Evolutionary conservation across 1,140 invertebrate genomes (phyloP).

Genomic region (Pteromalus puparum): DNA sequence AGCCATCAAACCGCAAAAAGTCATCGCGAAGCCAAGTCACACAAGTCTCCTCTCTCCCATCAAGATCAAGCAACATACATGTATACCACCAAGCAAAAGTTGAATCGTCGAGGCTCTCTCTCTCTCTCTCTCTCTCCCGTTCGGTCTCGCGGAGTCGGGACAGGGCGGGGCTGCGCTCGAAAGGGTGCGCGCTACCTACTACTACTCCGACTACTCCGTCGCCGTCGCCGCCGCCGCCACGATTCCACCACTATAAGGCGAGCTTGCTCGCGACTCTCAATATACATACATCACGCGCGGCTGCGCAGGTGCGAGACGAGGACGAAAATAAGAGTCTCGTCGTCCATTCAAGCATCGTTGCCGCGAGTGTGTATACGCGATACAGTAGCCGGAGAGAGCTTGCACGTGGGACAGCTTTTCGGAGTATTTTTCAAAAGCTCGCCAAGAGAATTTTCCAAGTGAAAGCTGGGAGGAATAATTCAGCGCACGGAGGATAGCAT

Average conservation of each 20-base stretch:
- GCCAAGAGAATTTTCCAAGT: not conserved
- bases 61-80: too few relatives aligned
- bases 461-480: not conserved
- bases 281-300: not conserved
- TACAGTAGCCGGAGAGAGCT: not conserved
- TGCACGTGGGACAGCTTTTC: too few relatives aligned
- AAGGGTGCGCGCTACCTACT: constrained; percentile 63
- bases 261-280: not conserved
- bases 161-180: constrained; percentile 72
- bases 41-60: too few relatives aligned
- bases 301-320: constrained; percentile 61
- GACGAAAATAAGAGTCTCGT: constrained; percentile 59
- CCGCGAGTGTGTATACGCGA: not conserved
- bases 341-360: not conserved
- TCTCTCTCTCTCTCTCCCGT: not conserved
- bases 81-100: constrained; percentile 25
- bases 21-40: too few relatives aligned
- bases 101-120: constrained; percentile 19
- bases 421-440: not conserved
- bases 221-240: constrained; percentile 51
- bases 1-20: too few relatives aligned
- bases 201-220: too few relatives aligned
- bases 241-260: not conserved
- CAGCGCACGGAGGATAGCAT: too few relatives aligned
- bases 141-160: constrained; percentile 49